phyloP scores from a whole-genome alignment of 2,797 vertebrate genomes.

The Stomatorhinus walkeri region DNA sequence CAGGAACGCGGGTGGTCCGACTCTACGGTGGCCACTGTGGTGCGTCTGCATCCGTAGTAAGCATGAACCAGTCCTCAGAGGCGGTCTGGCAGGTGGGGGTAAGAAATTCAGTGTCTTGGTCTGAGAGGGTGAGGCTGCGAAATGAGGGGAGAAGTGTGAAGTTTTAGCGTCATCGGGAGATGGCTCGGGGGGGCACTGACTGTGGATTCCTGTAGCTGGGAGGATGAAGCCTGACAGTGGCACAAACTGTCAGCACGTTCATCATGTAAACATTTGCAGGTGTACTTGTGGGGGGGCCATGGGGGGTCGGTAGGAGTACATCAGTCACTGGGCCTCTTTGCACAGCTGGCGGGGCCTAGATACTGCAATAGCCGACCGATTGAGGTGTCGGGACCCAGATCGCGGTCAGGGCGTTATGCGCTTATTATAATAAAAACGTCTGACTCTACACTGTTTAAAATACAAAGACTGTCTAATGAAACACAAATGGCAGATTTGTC shows the following conservation, averaged over 20 bases:
- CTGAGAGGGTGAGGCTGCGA: not conserved
- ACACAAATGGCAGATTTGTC: conserved; percentile 21
- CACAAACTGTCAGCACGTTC: conserved; percentile 55
- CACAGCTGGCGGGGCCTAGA: conserved; percentile 3
- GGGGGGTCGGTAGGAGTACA: conserved; percentile 35
- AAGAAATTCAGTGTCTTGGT: not conserved
- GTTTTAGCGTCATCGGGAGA: not conserved
- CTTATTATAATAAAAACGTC: conserved; percentile 26
- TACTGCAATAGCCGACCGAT: not conserved
- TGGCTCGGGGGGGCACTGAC: not conserved
- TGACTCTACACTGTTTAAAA: conserved; percentile 12
- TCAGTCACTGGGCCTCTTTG: conserved; percentile 37
- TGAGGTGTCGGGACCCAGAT: not conserved
- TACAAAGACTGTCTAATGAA: conserved; percentile 15
- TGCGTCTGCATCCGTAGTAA: not conserved
- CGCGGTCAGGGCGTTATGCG: not conserved
- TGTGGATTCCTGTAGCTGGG: conserved; percentile 36
- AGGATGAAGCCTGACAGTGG: conserved; percentile 56
- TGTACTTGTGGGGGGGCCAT: conserved; percentile 29
- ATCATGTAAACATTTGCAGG: conserved; percentile 50
- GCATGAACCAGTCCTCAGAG: not conserved
- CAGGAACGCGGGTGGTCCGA: not conserved
- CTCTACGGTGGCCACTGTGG: not conserved
- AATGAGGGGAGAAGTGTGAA: not conserved
- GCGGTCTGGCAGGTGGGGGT: not conserved